Conservation (phyloP, 2,888 invertebrate genomes). For the Epinotia brunnichana region DNA sequence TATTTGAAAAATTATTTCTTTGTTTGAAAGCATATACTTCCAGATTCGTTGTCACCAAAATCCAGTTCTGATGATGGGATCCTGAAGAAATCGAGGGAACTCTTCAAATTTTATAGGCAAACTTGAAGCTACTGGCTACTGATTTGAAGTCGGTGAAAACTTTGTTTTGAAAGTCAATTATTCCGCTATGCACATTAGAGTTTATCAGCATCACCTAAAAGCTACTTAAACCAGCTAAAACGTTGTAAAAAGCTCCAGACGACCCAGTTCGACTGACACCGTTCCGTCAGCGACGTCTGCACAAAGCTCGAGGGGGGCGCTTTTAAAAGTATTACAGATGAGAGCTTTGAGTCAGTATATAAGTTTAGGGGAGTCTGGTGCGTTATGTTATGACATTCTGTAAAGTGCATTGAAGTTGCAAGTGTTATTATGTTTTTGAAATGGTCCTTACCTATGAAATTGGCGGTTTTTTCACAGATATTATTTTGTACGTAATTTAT, state of each 20-base stretch:
- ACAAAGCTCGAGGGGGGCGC: constrained; percentile 65
- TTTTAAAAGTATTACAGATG: constrained; percentile 80
- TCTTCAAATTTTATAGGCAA: too few species aligned
- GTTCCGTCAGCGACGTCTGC: constrained; percentile 52
- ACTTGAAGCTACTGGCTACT: too few species aligned
- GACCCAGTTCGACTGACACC: constrained; percentile 52
- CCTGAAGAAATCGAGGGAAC: too few species aligned
- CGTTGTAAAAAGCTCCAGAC: constrained; percentile 5
- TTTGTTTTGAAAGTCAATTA: too few species aligned
- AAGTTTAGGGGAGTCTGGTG: constrained; percentile 19
- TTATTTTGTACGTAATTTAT: too few species aligned
- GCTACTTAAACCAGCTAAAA: constrained; percentile 19
- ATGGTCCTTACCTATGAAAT: too few species aligned
- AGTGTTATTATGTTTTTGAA: background rate
- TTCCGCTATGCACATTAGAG: background rate
- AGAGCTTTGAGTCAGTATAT: constrained; percentile 39
- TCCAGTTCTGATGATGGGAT: too few species aligned
- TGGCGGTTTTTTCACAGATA: too few species aligned
- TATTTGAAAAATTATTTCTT: too few species aligned
- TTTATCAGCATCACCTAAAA: background rate
- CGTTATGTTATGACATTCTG: constrained; percentile 23
- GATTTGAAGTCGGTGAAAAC: too few species aligned
- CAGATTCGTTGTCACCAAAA: too few species aligned
- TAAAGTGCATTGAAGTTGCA: constrained; percentile 18
- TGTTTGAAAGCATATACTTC: too few species aligned